Evolutionary conservation across 2,797 vertebrate species (phyloP).

Genomic region (Anguilla marmorata): DNA sequence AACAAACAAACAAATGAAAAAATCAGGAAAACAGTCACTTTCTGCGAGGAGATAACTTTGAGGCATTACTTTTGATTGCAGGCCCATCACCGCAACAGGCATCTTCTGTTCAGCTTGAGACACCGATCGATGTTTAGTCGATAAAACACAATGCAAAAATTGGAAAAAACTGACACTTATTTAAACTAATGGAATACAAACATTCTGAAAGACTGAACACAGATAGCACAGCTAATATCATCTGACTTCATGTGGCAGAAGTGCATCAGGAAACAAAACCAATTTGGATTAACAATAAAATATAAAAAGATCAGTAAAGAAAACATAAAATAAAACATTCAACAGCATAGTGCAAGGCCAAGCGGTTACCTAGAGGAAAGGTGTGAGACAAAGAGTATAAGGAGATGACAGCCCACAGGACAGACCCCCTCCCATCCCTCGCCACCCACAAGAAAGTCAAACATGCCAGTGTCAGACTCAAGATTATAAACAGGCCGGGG

Average conservation of each 20-base stretch:
- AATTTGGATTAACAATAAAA: not conserved
- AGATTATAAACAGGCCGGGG: conserved; percentile 59
- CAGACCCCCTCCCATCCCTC: conserved; percentile 70
- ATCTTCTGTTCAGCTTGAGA: not conserved
- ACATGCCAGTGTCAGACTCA: conserved; percentile 66
- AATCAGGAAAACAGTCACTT: conserved; percentile 27
- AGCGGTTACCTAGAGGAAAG: conserved; percentile 47
- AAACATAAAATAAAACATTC: not conserved
- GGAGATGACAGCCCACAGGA: conserved; percentile 57
- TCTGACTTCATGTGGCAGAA: not conserved
- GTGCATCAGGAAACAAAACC: not conserved
- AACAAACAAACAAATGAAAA: conserved; percentile 24
- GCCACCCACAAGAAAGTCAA: conserved; percentile 69
- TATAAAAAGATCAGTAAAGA: not conserved
- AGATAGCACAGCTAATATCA: not conserved
- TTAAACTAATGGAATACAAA: not conserved
- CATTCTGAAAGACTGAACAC: not conserved
- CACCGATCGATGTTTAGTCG: not conserved
- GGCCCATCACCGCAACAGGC: not conserved
- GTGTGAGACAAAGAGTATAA: conserved; percentile 43
- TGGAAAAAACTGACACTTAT: not conserved
- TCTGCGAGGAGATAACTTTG: not conserved
- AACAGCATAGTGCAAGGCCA: conserved; percentile 46
- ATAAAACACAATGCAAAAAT: conserved; percentile 2
- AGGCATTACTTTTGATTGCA: not conserved